Evolutionary conservation across 2,797 vertebrate species (phyloP).

Genomic region (Mionectes olivaceus): DNA sequence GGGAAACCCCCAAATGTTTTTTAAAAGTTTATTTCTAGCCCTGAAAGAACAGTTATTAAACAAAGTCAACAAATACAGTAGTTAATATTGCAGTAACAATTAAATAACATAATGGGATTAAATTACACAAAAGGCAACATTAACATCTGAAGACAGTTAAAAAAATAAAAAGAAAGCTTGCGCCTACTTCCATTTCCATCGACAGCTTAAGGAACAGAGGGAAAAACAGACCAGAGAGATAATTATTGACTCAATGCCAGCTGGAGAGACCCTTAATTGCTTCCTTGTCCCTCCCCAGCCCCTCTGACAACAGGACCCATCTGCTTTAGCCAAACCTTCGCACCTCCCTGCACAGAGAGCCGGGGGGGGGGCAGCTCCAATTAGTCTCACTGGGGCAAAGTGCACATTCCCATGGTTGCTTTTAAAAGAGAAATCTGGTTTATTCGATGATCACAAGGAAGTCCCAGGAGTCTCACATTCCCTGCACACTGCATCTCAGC

Average conservation of each 20-base stretch:
- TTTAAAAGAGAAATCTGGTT: not conserved
- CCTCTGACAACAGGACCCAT: not conserved
- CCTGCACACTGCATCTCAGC: not conserved
- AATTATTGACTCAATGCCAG: constrained; percentile 33
- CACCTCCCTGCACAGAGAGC: not conserved
- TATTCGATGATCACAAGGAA: not conserved
- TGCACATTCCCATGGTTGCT: not conserved
- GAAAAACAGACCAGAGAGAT: constrained; percentile 30
- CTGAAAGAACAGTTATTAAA: constrained; percentile 83
- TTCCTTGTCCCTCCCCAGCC: not conserved
- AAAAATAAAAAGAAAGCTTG: constrained; percentile 77
- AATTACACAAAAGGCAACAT: constrained; percentile 81
- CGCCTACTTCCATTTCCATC: constrained; percentile 74
- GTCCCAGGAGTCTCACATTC: not conserved
- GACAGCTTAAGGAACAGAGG: constrained; percentile 34
- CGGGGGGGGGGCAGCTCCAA: not conserved
- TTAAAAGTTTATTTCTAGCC: constrained; percentile 82
- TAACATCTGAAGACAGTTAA: constrained; percentile 78
- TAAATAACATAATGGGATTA: constrained; percentile 84
- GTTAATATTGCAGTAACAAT: constrained; percentile 85
- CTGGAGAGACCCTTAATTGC: constrained; percentile 6
- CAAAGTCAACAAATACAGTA: constrained; percentile 83
- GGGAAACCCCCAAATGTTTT: not conserved
- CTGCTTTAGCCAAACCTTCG: not conserved
- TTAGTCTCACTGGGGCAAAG: not conserved